Evolutionary conservation across 1,140 invertebrate genomes (phyloP).

Genomic region (Heliconius melpomene): DNA sequence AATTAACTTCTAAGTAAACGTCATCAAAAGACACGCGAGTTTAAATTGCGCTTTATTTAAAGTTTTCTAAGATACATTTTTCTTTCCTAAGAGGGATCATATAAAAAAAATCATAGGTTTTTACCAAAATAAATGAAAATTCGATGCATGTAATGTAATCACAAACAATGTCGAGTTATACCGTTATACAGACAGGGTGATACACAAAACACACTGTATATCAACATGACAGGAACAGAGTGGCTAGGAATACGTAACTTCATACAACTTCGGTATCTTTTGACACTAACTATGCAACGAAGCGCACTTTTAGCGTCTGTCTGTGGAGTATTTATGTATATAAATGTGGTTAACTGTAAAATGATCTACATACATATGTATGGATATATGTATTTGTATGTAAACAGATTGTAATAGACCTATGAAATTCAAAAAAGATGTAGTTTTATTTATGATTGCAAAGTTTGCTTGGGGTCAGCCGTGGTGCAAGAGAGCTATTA

Average conservation of each 20-base stretch:
- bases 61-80: too few species aligned
- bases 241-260: neutral
- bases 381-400: neutral
- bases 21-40: too few species aligned
- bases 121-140: too few species aligned
- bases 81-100: too few species aligned
- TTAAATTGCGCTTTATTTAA: too few species aligned
- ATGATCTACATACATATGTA: neutral
- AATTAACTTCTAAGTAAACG: too few species aligned
- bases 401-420: neutral
- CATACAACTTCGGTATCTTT: neutral
- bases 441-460: neutral
- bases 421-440: slow-evolving; percentile 1
- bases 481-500: too few species aligned
- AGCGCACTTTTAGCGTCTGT: neutral
- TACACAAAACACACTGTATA: neutral
- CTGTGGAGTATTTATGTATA: neutral
- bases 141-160: neutral
- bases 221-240: neutral
- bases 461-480: neutral
- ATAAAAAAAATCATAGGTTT: too few species aligned
- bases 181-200: too few species aligned
- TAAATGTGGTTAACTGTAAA: slow-evolving; percentile 6
- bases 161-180: neutral
- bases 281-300: neutral